Base-by-base conservation (phyloP, 2,113 vertebrate species). In the Mola mola region DNA sequence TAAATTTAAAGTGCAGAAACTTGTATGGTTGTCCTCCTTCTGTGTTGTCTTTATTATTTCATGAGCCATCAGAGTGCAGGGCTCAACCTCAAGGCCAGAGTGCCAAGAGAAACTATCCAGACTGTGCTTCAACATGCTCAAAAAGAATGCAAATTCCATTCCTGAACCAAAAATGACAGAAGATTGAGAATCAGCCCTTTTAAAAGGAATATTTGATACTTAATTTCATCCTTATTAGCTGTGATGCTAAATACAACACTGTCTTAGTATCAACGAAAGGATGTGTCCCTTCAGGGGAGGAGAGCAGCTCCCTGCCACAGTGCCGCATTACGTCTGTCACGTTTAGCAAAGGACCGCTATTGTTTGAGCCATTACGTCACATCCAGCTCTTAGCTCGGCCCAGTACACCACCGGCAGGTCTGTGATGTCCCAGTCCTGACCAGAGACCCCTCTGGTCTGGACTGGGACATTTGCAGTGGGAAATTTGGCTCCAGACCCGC, bases 1-100 rank as follows among this genome's bases (percentile, higher is more conserved):
- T 3, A n/a, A n/a, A 8, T 75, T 22, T 36, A 56, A 19, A 59
- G 36, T 2, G 24, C 5, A 42, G 16, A 66, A 41, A 37, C 16
- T 25, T 6, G 8, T 21, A 4, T 4, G 6, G 40, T 43, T 33
- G 24, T 42, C 19, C 17, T 24, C 13, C 36, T 42, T 43, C 49
- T 22, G 21, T 2, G 9, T 5, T 20, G 8, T 51, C 17, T 55
- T 44, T 10, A 20, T 33, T 34, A 9, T 29, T 62, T 55, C 19
- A 71, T 81, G 79, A 83, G 33, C 85, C 72, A 79, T 71, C 61
- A 48, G 16, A 64, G 69, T 63, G 72, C 46, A 52, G 47, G 1
- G 4, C 33, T 46, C 56, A 59, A 58, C 29, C 22, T 22, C 25
- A 47, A 8, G 47, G 37, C 59, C 36, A 49, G 25, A 10, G 40